A percentile compares a stretch with the other conserved stretches of the same genome.
phyloP scores from a whole-genome alignment of 2,888 invertebrate genomes.

The Entomobrya multifasciata region DNA sequence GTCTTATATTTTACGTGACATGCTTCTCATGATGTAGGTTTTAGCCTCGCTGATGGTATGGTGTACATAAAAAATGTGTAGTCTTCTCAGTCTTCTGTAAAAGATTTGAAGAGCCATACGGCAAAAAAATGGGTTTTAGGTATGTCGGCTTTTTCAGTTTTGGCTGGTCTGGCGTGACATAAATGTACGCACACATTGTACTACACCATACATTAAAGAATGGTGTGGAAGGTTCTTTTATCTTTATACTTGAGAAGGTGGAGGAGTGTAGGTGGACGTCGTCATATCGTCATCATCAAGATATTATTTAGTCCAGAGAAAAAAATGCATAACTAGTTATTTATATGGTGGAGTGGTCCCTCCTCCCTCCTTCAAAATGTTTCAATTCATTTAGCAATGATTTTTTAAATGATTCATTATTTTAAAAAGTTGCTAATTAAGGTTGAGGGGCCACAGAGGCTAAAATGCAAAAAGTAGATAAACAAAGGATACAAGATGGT shows the following conservation, averaged over 20 bases:
- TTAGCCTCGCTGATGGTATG: neutral
- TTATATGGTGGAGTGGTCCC: neutral
- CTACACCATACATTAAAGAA: too few species aligned
- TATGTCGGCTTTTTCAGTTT: constrained; percentile 48
- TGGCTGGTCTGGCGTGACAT: constrained; percentile 12
- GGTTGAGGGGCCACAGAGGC: constrained; percentile 25
- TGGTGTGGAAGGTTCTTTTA: constrained; percentile 18
- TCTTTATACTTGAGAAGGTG: constrained; percentile 2
- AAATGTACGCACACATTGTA: neutral
- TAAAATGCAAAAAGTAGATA: constrained; percentile 14
- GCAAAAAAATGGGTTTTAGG: constrained; percentile 26
- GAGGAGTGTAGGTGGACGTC: constrained; percentile 31
- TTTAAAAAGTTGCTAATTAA: constrained; percentile 40
- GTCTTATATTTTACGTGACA: constrained; percentile 51
- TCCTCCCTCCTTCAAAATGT: constrained; percentile 7
- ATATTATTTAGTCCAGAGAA: too few species aligned
- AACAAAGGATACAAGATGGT: constrained; percentile 26
- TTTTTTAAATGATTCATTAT: neutral
- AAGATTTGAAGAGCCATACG: neutral
- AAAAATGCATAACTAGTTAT: too few species aligned
- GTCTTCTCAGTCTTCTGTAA: too few species aligned
- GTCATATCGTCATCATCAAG: neutral
- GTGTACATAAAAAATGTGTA: neutral
- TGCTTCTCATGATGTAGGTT: constrained; percentile 46
- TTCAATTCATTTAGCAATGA: constrained; percentile 21